Evolutionary conservation across 2,113 vertebrate species (phyloP), one percentile per base, ranked within the genome.

Genomic region (Campylomormyrus numenius): DNA sequence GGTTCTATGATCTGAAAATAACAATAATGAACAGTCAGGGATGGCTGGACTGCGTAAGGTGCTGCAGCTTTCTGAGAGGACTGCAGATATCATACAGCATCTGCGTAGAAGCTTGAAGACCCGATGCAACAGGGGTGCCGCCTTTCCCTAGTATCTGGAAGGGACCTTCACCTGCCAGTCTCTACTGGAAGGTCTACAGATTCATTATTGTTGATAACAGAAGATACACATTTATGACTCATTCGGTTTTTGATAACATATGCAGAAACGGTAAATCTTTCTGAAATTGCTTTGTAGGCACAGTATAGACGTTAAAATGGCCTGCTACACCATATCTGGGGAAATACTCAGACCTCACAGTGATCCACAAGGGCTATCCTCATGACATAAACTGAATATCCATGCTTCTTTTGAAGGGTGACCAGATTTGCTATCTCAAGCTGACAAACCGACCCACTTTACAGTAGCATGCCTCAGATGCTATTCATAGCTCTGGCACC

Each of bases 401-500:
- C 74, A 80, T 80, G 74, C 35, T 42, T 35, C 35, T 80, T 80
- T 19, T 42, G 74, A 80, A 80, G 74, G 74, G 35, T 80, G 74
- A 80, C 74, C 74, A 80, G 15, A 80, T 80, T 80, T 80, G 17
- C 74, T 80, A 80, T 15, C 35, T 80, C 74, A 39, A 35, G 74
- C 74, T 80, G 31, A 80, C 74, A 42, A 80, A 19, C 31, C 74
- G 74, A 80, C 74, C 74, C 74, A 80, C 74, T 80, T 80, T 80
- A 80, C 11, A 80, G 35, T 15, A 80, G 31, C 74, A 80, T 80
- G 74, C 74, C 74, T 80, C 74, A 80, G 74, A 80, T 21, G 17
- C 74, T 80, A 80, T 80, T 80, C 74, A 80, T 80, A 80, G 74
- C 74, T 80, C 74, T 17, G 74, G 13, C 74, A 77, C 70, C 70